Conservation (phyloP, 2,888 invertebrate species). For the Volucella inanis region DNA sequence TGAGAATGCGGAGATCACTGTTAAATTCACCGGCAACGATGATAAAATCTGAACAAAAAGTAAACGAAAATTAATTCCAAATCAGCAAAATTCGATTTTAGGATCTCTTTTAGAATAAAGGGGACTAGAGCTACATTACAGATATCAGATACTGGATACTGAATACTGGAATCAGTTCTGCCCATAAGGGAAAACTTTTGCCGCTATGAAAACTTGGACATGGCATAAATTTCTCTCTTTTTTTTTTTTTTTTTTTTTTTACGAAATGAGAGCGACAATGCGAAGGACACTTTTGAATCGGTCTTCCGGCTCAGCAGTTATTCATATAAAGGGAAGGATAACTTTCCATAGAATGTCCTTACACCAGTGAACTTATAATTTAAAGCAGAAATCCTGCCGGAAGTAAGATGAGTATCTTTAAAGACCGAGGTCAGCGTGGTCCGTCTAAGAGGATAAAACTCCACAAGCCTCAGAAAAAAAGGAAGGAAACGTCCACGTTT, state of each 20-base stretch:
- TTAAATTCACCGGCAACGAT: conserved; percentile 13
- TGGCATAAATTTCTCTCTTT: not conserved
- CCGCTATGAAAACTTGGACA: conserved; percentile 15
- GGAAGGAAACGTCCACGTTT: conserved; percentile 23
- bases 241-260: not conserved
- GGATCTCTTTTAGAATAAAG: not conserved
- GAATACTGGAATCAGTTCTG: not conserved
- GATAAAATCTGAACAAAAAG: conserved; percentile 20
- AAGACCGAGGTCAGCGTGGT: not conserved
- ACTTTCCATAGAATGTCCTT: conserved; percentile 10
- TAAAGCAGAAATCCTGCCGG: conserved; percentile 19
- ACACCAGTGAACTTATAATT: conserved; percentile 13
- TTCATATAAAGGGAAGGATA: not conserved
- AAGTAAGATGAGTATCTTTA: not conserved
- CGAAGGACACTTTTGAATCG: not conserved
- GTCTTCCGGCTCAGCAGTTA: not conserved
- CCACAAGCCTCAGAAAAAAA: not conserved
- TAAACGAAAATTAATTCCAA: conserved; percentile 38
- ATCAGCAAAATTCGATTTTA: conserved; percentile 45
- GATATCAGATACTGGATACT: not conserved
- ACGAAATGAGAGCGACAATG: not conserved
- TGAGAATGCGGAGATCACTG: conserved; percentile 13
- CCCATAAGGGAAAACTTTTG: not conserved
- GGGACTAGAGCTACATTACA: not conserved
- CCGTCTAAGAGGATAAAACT: not conserved